Base-by-base conservation (phyloP, 2,888 invertebrate genomes). In the Standfussiana lucernea region DNA sequence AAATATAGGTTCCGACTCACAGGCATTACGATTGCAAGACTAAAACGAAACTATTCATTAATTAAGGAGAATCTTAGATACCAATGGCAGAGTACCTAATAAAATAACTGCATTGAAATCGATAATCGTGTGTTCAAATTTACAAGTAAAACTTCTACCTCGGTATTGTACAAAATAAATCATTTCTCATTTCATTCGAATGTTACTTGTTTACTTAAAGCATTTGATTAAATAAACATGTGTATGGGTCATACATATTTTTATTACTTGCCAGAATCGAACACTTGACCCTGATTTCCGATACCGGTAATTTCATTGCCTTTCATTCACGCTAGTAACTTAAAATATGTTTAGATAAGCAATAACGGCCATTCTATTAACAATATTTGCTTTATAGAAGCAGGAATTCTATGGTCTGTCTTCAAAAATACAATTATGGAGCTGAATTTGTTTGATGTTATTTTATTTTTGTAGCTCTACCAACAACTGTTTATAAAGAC, bases 261-360 rank as follows among this genome's bases (percentile, higher is more conserved):
- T 72, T 69, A 68, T 65, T 69, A 13, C n/a, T 28, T 69, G 67
- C n/a, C 45, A 47, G 7, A 37, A 1, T 28, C 13, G 8, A n/a
- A 42, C 21, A 35, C 10, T 56, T 75, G 56, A 59, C 73, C 56
- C n/a, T 45, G 56, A 73, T 56, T n/a, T 75, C n/a, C 21, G 13
- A 42, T 21, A 35, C 40, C n/a, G 3, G 32, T 53, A 5, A 10
- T 42, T 45, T 35, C 45, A 45, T 35, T 45, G 35, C 42, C 32
- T 45, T 35, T 35, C 8, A 18, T 70, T n/a, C 10, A 35, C 18
- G 18, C 32, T 50, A 4, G 15, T 18, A 10, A 18, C 1, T 24
- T 50, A 40, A 10, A 69, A 71, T 18, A 72, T 37, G 32, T 32
- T 40, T 24, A 24, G 71, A 24, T 47, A 21, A 45, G 28, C 59